Conservation (phyloP, 2,797 vertebrate species). For the Phrynocephalus guinanensis region DNA sequence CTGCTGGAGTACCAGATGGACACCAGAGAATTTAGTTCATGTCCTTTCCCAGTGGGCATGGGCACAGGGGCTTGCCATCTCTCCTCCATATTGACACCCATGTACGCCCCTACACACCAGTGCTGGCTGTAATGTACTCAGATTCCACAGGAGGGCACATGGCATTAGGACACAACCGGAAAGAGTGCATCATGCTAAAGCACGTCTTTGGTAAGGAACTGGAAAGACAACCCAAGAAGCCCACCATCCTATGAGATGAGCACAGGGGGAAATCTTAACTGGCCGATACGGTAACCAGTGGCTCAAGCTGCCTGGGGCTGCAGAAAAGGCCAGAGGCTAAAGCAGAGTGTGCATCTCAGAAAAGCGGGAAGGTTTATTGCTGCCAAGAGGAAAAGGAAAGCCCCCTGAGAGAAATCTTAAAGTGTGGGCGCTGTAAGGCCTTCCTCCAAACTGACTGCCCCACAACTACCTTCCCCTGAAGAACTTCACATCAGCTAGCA, state of each 20-base stretch:
- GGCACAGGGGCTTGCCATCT: neutral
- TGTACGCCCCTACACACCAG: neutral
- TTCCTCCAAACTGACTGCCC: constrained; percentile 6
- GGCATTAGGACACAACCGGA: neutral
- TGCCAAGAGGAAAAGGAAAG: constrained; percentile 31
- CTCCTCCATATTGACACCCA: neutral
- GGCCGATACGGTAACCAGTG: neutral
- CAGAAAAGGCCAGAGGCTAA: constrained; percentile 7
- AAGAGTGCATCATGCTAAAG: constrained; percentile 3
- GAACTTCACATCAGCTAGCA: neutral
- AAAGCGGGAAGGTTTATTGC: constrained; percentile 34
- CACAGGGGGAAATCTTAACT: neutral
- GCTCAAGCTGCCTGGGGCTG: constrained; percentile 2
- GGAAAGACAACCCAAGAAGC: neutral
- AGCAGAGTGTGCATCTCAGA: constrained; percentile 11
- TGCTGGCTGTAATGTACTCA: neutral
- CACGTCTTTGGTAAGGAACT: constrained; percentile 38
- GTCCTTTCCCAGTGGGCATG: neutral
- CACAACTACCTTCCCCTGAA: constrained; percentile 15
- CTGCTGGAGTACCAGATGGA: neutral
- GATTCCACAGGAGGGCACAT: neutral
- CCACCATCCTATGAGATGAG: constrained; percentile 11
- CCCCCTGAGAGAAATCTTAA: constrained; percentile 37
- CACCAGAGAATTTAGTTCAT: neutral
- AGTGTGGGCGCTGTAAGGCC: constrained; percentile 19